Evolutionary conservation across 2,113 vertebrate genomes (phyloP).

Genomic region (Columba janthina): DNA sequence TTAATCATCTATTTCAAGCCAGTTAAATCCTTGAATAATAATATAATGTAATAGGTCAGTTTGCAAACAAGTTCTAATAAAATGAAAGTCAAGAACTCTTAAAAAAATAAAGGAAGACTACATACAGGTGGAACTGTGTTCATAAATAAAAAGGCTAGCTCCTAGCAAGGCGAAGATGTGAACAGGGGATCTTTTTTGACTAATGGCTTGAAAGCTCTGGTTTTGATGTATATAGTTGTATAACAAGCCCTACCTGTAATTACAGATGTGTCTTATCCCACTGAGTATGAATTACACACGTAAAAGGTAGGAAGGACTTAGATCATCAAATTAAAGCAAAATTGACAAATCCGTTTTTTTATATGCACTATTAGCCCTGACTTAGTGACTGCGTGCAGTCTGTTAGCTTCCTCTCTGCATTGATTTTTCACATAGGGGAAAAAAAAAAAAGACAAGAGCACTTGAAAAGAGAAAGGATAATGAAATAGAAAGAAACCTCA

Average conservation of each 20-base stretch:
- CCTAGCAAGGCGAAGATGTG: not conserved
- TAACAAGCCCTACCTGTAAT: not conserved
- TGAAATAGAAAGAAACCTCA: not conserved
- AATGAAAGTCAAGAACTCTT: not conserved
- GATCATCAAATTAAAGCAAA: not conserved
- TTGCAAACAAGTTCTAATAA: not conserved
- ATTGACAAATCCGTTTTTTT: not conserved
- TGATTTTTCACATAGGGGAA: not conserved
- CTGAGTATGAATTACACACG: not conserved
- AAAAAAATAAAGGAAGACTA: not conserved
- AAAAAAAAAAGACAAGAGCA: not conserved
- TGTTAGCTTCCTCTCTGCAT: not conserved
- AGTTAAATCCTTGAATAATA: not conserved
- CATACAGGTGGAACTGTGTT: not conserved
- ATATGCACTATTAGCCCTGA: accelerated
- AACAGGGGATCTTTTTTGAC: not conserved
- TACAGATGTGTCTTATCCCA: not conserved
- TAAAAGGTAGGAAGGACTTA: not conserved
- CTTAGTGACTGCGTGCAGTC: not conserved
- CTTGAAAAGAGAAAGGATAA: not conserved
- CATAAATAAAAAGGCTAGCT: not conserved
- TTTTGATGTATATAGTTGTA: not conserved
- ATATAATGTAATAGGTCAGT: not conserved
- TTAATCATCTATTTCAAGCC: not conserved
- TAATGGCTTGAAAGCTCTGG: not conserved